Percentiles rank a stretch among this genome's conserved stretches.
Evolutionary conservation across 2,113 vertebrate genomes (phyloP).

Genomic region (Maccullochella peelii): DNA sequence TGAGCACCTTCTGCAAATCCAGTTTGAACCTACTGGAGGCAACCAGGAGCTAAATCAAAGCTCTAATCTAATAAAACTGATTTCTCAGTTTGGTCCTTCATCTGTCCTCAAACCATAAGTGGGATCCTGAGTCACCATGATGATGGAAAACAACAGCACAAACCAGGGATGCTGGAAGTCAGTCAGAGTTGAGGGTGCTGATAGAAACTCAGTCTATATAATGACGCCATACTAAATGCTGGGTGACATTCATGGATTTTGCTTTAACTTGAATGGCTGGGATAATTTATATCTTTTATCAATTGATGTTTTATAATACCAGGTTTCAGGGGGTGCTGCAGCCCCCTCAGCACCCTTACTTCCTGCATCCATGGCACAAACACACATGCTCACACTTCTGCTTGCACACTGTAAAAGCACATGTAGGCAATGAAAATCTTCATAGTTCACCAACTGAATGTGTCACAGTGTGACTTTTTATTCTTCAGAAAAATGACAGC

Average conservation of each 20-base stretch:
- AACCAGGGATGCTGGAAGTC: background rate
- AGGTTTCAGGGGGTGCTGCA: no score
- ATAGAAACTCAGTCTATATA: no score
- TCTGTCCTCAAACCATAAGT: background rate
- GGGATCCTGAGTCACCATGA: background rate
- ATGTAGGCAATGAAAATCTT: background rate
- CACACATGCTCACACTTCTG: background rate
- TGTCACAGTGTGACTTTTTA: conserved; percentile 23
- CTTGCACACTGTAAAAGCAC: background rate
- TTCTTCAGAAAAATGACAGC: conserved; percentile 29
- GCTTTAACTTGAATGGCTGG: no score
- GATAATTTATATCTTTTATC: no score
- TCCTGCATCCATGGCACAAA: no score
- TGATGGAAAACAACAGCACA: conserved; percentile 1
- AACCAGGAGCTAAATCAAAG: background rate
- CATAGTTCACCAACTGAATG: background rate
- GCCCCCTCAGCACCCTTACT: no score
- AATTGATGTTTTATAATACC: no score
- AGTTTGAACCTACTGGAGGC: background rate
- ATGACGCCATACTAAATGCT: no score
- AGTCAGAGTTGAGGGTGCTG: no score
- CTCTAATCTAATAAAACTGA: background rate
- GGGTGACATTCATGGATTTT: no score
- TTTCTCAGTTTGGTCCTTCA: background rate
- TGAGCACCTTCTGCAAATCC: background rate